Evolutionary conservation across 2,888 invertebrate genomes (phyloP).

Genomic region (Plebejus argus): DNA sequence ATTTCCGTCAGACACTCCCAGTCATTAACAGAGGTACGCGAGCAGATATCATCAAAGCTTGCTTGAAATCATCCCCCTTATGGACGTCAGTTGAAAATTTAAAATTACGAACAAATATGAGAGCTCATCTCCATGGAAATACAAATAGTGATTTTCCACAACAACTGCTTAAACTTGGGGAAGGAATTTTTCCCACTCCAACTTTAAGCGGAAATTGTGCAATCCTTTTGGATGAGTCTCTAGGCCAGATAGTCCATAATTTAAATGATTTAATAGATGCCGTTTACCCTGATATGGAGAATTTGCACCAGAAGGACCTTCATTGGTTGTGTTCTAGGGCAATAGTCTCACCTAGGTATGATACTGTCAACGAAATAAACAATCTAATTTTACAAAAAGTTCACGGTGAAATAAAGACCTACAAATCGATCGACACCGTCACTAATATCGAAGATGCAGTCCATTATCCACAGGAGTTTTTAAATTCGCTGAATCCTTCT

Average conservation of each 20-base stretch:
- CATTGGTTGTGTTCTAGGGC: constrained; percentile 44
- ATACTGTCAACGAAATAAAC: constrained; percentile 46
- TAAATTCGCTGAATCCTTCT: constrained; percentile 47
- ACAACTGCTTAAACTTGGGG: constrained; percentile 41
- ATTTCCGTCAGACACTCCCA: background rate
- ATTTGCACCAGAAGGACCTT: constrained; percentile 40
- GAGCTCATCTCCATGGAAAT: background rate
- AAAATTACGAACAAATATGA: background rate
- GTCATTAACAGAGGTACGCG: background rate
- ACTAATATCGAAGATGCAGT: constrained; percentile 45
- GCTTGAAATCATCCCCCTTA: background rate
- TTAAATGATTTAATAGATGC: constrained; percentile 42
- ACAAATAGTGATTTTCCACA: background rate
- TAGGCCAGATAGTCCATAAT: constrained; percentile 34
- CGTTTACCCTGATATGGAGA: constrained; percentile 39
- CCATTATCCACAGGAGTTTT: constrained; percentile 47
- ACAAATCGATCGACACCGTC: constrained; percentile 46
- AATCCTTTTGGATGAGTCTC: background rate
- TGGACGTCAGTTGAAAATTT: background rate
- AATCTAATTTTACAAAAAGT: constrained; percentile 42
- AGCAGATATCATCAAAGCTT: background rate
- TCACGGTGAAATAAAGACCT: constrained; percentile 37
- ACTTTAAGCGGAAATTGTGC: background rate
- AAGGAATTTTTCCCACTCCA: constrained; percentile 39
- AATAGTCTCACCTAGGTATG: constrained; percentile 46